Evolutionary conservation across 2,113 vertebrate genomes (phyloP).

Genomic region (Oreocharis arfaki): DNA sequence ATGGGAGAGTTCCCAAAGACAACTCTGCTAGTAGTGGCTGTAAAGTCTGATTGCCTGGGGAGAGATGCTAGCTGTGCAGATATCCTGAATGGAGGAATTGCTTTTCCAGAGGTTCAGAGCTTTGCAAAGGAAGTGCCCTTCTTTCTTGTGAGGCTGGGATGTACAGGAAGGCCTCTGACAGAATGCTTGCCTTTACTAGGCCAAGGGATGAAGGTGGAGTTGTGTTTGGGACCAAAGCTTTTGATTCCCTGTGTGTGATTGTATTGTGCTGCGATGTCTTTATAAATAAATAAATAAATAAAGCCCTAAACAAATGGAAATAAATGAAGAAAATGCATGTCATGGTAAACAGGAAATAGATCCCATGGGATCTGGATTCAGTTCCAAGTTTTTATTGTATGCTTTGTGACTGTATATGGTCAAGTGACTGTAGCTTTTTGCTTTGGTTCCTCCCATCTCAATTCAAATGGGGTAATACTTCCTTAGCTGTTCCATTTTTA

Average conservation of each 20-base stretch:
- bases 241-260: neutral
- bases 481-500: neutral
- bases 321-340: neutral
- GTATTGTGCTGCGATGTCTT: neutral
- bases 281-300: neutral
- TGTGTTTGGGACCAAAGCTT: neutral
- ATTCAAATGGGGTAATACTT: neutral
- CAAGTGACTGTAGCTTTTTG: neutral
- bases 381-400: neutral
- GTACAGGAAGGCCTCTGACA: neutral
- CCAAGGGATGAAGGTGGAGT: neutral
- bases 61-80: neutral
- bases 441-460: neutral
- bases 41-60: neutral
- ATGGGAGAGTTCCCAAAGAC: neutral
- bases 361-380: rapidly evolving
- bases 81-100: neutral
- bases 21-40: neutral
- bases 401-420: rapidly evolving
- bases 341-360: neutral
- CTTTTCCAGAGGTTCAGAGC: neutral
- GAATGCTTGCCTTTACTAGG: neutral
- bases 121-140: neutral
- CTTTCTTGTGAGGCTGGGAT: neutral
- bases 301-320: neutral